Conservation (phyloP, 2,888 invertebrate genomes). For the Agrochola lota region DNA sequence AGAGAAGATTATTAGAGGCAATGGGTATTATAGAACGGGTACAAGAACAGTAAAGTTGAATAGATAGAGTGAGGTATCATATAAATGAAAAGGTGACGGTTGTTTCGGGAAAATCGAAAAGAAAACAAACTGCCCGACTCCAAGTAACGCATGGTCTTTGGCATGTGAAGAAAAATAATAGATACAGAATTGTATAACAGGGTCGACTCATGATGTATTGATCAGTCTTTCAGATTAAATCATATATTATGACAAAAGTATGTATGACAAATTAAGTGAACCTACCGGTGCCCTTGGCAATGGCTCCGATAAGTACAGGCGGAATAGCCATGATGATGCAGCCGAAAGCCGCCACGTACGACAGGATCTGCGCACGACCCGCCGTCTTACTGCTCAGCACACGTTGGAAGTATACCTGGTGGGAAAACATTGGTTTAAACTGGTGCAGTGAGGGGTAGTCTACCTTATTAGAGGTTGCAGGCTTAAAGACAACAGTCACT, state of each 20-base stretch:
- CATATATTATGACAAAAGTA: not conserved
- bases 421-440: not conserved
- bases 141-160: not conserved
- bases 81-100: not conserved
- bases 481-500: not conserved
- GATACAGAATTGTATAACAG: no score
- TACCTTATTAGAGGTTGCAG: not conserved
- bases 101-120: not conserved
- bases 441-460: not conserved
- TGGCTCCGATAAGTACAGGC: constrained; percentile 98
- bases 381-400: constrained; percentile 99
- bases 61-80: not conserved
- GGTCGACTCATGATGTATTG: not conserved
- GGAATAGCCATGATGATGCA: constrained; percentile 99
- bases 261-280: not conserved
- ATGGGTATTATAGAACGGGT: not conserved
- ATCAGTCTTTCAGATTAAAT: not conserved
- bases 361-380: constrained; percentile 97
- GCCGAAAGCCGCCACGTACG: constrained; percentile 98
- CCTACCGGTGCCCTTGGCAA: constrained; percentile 98
- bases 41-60: not conserved
- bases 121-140: not conserved
- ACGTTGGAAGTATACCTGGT: constrained; percentile 98
- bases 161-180: no score
- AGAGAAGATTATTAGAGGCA: not conserved